These are phyloP conservation scores for Tiaroga cobitis DNA, from an alignment of 2,797 vertebrate genomes.

Conservation along the genomic window DNA sequence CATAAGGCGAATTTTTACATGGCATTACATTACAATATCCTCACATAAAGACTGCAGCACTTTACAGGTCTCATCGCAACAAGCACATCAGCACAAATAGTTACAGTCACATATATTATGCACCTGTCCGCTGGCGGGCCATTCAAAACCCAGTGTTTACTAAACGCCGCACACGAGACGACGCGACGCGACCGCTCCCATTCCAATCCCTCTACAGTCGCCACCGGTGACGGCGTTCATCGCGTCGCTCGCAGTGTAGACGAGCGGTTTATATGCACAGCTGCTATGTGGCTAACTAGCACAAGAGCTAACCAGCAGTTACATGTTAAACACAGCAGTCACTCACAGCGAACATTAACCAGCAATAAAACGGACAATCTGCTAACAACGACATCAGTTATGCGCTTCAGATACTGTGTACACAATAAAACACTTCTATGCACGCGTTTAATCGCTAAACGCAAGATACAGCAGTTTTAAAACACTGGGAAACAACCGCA, in stretches of 20 bases:
- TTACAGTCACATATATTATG: background rate
- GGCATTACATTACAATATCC: background rate
- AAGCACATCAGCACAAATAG: background rate
- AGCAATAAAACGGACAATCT: background rate
- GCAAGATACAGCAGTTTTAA: background rate
- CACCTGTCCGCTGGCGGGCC: background rate
- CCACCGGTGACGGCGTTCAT: background rate
- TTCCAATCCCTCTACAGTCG: background rate
- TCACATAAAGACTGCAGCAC: background rate
- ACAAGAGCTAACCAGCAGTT: constrained; percentile 10
- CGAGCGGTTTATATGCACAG: background rate
- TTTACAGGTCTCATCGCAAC: background rate
- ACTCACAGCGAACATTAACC: background rate
- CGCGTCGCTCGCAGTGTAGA: background rate
- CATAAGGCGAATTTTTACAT: background rate
- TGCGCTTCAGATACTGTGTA: background rate
- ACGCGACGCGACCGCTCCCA: constrained; percentile 17
- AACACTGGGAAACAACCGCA: constrained; percentile 21
- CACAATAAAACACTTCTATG: background rate
- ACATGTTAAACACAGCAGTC: background rate
- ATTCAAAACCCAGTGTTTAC: background rate
- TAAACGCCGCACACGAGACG: background rate
- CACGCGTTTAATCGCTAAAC: background rate
- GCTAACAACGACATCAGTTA: background rate
- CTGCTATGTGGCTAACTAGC: constrained; percentile 38